Conservation (phyloP, 2,113 vertebrate species). For the Pelmatolapia mariae region DNA sequence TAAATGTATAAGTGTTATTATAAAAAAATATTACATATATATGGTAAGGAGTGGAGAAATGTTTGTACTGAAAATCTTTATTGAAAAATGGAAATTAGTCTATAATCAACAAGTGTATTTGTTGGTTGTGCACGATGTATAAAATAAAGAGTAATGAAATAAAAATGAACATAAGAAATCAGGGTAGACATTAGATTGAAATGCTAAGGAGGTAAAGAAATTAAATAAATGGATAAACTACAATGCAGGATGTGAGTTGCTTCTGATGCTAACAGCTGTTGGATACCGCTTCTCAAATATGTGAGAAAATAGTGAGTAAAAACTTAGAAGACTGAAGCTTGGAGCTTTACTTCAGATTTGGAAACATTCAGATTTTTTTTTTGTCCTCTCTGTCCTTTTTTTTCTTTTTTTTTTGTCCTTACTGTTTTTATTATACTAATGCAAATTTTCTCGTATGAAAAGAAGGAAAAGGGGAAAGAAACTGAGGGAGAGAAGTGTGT, state of each 20-base stretch:
- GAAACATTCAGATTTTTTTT: neutral
- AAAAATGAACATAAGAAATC: neutral
- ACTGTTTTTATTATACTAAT: neutral
- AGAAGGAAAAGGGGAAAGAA: neutral
- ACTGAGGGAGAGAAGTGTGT: conserved; percentile 49
- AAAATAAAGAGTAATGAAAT: neutral
- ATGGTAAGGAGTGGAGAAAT: neutral
- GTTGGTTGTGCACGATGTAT: neutral
- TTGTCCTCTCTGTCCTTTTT: neutral
- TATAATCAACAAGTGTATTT: neutral
- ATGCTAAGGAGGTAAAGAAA: neutral
- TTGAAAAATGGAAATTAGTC: neutral
- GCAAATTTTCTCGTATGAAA: conserved; percentile 15
- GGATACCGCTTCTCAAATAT: neutral
- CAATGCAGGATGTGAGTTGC: neutral
- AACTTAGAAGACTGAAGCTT: neutral
- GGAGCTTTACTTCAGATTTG: neutral
- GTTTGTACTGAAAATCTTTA: neutral
- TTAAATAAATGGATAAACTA: neutral
- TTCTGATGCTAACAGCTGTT: neutral
- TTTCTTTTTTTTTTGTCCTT: neutral
- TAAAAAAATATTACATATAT: neutral
- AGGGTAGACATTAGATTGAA: neutral
- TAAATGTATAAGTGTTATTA: neutral
- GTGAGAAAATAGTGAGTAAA: neutral